phyloP scores from a whole-genome alignment of 2,888 invertebrate species.

The Leptothorax acervorum region DNA sequence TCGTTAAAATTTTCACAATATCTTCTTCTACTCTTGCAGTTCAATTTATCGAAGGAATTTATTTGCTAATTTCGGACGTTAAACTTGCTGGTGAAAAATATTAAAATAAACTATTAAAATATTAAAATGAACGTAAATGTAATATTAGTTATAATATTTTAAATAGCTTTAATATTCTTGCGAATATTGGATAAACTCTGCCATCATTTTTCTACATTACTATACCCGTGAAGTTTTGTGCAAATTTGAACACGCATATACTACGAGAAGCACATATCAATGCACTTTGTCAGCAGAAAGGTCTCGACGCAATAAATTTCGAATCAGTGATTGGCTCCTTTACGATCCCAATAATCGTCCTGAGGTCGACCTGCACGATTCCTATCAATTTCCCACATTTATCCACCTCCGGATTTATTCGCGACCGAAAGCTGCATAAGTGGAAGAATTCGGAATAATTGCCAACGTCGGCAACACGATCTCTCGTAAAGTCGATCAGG shows the following conservation, averaged over 20 bases:
- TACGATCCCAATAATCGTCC: conserved; percentile 63
- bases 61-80: neutral
- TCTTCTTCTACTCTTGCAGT: neutral
- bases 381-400: conserved; percentile 46
- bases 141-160: neutral
- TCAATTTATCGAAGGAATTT: neutral
- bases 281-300: neutral
- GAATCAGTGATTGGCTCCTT: conserved; percentile 57
- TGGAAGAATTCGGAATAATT: conserved; percentile 31
- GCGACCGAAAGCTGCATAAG: neutral
- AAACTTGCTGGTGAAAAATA: neutral
- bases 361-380: conserved; percentile 56
- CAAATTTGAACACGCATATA: neutral
- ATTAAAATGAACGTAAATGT: neutral
- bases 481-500: conserved; percentile 56
- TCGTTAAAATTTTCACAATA: conserved; percentile 9
- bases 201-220: neutral
- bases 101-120: neutral
- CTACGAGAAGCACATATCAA: neutral
- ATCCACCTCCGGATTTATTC: conserved; percentile 13
- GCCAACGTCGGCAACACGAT: conserved; percentile 1
- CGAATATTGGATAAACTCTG: neutral
- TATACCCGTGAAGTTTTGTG: neutral
- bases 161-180: conserved; percentile 12
- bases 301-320: conserved; percentile 63